Conservation (phyloP, 2,888 invertebrate species). For the Parelbella ahira region DNA sequence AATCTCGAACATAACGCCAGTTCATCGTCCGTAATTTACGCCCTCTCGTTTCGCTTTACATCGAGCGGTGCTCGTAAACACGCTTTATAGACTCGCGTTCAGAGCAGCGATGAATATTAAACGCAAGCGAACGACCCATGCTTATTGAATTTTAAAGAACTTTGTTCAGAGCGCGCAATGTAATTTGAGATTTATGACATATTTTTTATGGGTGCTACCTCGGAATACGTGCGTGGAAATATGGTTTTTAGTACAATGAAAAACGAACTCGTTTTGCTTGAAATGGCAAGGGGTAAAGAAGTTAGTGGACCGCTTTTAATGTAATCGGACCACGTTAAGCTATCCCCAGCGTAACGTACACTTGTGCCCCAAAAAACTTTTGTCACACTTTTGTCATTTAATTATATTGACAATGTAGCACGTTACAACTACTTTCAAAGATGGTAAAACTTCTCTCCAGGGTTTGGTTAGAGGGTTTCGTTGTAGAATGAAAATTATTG, state of each 20-base stretch:
- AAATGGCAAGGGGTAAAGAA: not conserved
- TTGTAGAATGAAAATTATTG: no score
- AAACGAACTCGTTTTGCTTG: not conserved
- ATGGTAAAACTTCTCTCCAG: no score
- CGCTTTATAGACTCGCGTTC: conserved; percentile 60
- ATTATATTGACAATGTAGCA: no score
- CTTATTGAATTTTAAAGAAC: conserved; percentile 55
- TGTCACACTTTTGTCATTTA: no score
- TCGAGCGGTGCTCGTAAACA: conserved; percentile 60
- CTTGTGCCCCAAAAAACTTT: not conserved
- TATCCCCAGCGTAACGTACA: conserved; percentile 6
- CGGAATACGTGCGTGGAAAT: not conserved
- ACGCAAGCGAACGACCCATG: conserved; percentile 45
- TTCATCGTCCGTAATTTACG: conserved; percentile 48
- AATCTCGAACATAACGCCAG: conserved; percentile 28
- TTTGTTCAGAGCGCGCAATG: conserved; percentile 23
- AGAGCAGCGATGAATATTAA: conserved; percentile 65
- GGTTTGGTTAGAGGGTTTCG: no score
- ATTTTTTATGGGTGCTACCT: conserved; percentile 18
- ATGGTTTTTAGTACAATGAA: conserved; percentile 1
- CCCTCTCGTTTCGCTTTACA: conserved; percentile 46
- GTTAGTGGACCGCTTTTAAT: not conserved
- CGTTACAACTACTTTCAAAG: no score
- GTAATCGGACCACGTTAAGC: conserved; percentile 4
- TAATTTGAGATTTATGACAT: conserved; percentile 24